Conservation (phyloP, 2,113 vertebrate species). For the Rhombomys opimus region DNA sequence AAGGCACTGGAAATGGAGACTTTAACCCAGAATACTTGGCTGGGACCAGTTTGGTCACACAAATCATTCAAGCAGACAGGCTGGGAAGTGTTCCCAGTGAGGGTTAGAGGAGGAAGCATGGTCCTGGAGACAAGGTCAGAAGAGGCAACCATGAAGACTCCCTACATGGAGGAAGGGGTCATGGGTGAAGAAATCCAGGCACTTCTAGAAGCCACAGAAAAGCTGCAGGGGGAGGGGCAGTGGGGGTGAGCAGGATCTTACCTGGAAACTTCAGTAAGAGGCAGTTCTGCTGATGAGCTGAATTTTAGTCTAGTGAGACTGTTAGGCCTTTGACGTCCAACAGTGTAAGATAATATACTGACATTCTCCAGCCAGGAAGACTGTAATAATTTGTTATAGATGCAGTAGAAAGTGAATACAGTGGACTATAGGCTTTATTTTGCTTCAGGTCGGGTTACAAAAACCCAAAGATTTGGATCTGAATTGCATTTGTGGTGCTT, state of each 20-base stretch:
- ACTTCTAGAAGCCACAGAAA: background rate
- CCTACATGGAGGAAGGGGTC: background rate
- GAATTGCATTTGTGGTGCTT: background rate
- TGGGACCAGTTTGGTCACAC: background rate
- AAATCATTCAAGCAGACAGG: background rate
- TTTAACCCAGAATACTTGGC: background rate
- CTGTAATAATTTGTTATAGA: constrained; percentile 15
- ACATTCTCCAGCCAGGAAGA: background rate
- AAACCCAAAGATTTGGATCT: constrained; percentile 11
- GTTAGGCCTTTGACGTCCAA: background rate
- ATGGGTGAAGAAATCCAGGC: background rate
- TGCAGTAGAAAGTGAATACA: background rate
- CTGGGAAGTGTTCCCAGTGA: background rate
- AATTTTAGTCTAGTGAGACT: background rate
- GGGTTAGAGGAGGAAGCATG: background rate
- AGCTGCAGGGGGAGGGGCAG: background rate
- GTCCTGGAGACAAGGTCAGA: background rate
- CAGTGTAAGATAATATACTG: background rate
- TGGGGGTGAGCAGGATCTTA: background rate
- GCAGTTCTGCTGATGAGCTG: background rate
- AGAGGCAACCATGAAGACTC: background rate
- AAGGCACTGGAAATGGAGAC: background rate
- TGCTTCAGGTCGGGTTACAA: constrained; percentile 8
- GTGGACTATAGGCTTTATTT: constrained; percentile 28
- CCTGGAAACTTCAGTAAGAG: background rate